These are phyloP conservation scores for Trissoscelio sp. DNA, from an alignment of 2,888 invertebrate genomes.

Conservation along the genomic window DNA sequence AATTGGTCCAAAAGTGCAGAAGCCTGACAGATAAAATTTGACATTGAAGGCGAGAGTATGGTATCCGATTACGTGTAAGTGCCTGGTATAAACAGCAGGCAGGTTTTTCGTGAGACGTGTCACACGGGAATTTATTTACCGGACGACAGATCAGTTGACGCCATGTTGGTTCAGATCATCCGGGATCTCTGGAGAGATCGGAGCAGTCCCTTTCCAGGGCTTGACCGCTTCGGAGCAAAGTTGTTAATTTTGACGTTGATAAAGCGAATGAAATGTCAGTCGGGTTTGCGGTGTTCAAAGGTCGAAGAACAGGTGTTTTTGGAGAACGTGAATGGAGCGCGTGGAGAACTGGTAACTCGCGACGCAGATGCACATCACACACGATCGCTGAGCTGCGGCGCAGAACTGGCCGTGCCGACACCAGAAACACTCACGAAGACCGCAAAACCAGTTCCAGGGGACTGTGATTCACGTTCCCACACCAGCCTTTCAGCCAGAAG, in stretches of 20 bases:
- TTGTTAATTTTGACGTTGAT: not conserved
- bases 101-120: not conserved
- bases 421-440: conserved; percentile 27
- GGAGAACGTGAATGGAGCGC: conserved; percentile 19
- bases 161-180: conserved; percentile 82
- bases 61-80: not conserved
- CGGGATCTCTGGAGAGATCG: conserved; percentile 71
- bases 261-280: not conserved
- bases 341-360: conserved; percentile 26
- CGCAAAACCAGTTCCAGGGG: conserved; percentile 57
- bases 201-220: not conserved
- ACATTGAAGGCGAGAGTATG: not conserved
- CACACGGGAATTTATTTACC: conserved; percentile 77
- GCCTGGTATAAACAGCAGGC: not conserved
- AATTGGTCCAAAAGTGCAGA: not conserved
- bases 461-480: conserved; percentile 51
- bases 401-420: conserved; percentile 46
- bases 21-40: not conserved
- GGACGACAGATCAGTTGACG: conserved; percentile 83
- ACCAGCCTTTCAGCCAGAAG: conserved; percentile 47
- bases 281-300: not conserved
- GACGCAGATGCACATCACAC: conserved; percentile 42
- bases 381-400: conserved; percentile 52
- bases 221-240: not conserved
- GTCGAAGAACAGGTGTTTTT: conserved; percentile 4